phyloP scores from a whole-genome alignment of 2,797 vertebrate genomes.

The Alauda arvensis region DNA sequence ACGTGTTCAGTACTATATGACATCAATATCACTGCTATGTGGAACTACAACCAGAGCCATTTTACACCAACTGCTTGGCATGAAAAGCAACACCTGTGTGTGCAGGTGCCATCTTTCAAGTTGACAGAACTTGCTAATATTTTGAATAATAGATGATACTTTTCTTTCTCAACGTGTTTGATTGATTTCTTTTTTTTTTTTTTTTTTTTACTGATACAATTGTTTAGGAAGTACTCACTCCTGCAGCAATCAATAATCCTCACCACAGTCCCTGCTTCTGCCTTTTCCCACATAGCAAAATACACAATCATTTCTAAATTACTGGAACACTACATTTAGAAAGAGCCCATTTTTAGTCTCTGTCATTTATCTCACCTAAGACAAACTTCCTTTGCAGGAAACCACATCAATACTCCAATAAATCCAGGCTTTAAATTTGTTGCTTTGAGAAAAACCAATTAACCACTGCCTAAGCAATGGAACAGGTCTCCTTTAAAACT shows the following conservation, averaged over 20 bases:
- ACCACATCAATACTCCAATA: neutral
- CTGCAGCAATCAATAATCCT: neutral
- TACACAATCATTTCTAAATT: neutral
- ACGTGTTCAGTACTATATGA: neutral
- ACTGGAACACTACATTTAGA: neutral
- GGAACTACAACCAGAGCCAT: neutral
- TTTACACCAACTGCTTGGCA: neutral
- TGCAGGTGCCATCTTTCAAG: neutral
- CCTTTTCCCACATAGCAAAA: neutral
- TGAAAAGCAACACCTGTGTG: neutral
- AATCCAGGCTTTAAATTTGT: neutral
- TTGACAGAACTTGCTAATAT: neutral
- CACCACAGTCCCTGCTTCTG: neutral
- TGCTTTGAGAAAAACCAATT: conserved; percentile 10
- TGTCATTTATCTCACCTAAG: neutral
- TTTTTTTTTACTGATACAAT: neutral
- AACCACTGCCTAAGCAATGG: neutral
- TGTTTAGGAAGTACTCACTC: neutral
- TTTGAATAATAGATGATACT: neutral
- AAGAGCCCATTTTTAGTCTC: neutral
- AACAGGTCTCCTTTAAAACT: neutral
- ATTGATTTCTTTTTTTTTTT: neutral
- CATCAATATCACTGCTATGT: neutral
- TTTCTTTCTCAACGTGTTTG: neutral
- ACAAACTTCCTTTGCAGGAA: conserved; percentile 12